Evolutionary conservation across 1,140 invertebrate genomes (phyloP).

Genomic region (Acromyrmex charruanus): DNA sequence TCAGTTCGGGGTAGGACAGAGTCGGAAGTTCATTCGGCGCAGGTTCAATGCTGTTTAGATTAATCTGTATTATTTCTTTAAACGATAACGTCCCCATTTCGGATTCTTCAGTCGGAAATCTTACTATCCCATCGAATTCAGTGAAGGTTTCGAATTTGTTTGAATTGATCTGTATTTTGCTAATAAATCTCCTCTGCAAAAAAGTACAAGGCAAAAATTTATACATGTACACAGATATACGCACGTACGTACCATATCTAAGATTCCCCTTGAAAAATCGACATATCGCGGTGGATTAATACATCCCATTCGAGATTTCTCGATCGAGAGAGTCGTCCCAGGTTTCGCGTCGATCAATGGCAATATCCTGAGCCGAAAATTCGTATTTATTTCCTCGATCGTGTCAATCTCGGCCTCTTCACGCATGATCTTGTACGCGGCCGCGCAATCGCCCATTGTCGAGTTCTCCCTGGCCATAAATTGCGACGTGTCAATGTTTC

Average conservation of each 20-base stretch:
- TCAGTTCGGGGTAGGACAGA: background rate
- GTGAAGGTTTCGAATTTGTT: slow-evolving; percentile 23
- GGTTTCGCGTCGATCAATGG: background rate
- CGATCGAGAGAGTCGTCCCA: background rate
- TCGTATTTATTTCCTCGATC: background rate
- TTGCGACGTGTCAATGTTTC: slow-evolving; percentile 5
- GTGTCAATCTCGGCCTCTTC: background rate
- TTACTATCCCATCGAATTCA: background rate
- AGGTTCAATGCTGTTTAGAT: slow-evolving; percentile 9
- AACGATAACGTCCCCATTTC: background rate
- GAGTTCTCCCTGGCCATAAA: slow-evolving; percentile 39
- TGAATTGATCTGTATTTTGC: slow-evolving; percentile 13
- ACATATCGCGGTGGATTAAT: slow-evolving; percentile 27
- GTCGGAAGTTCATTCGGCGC: slow-evolving; percentile 7
- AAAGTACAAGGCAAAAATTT: background rate
- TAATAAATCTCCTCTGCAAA: slow-evolving; percentile 27
- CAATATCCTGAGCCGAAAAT: background rate
- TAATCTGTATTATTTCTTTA: background rate
- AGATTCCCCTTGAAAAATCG: background rate
- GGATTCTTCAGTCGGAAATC: background rate
- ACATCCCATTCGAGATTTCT: slow-evolving; percentile 17
- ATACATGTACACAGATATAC: background rate
- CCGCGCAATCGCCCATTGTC: slow-evolving; percentile 47
- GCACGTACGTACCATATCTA: slow-evolving; percentile 23
- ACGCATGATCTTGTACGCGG: background rate